Conservation (phyloP, 2,113 vertebrate genomes). For the Lophura nycthemera region DNA sequence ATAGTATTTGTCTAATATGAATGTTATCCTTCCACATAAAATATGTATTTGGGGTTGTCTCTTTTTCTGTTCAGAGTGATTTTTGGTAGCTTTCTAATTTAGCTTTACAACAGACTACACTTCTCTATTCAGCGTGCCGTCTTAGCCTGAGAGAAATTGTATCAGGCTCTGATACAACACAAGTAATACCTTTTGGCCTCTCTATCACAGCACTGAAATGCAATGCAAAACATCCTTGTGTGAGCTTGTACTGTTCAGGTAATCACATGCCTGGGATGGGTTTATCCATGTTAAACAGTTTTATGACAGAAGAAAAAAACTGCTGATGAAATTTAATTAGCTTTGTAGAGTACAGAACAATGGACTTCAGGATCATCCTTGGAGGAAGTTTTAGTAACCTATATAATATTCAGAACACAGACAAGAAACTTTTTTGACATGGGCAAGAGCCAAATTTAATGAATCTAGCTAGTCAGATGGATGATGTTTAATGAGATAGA, state of each 20-base stretch:
- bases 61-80: background rate
- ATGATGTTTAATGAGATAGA: background rate
- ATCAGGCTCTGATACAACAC: background rate
- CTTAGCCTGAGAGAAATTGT: background rate
- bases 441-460: background rate
- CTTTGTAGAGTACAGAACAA: slow-evolving; percentile 5
- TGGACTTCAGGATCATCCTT: background rate
- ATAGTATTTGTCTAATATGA: background rate
- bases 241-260: background rate
- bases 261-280: background rate
- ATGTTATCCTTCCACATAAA: background rate
- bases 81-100: background rate
- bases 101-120: background rate
- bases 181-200: background rate
- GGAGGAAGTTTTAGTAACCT: background rate
- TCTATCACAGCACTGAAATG: background rate
- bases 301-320: background rate
- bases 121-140: background rate
- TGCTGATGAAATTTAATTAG: background rate
- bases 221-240: background rate
- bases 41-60: background rate
- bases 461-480: slow-evolving; percentile 6
- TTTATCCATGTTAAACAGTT: background rate
- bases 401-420: background rate
- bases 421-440: background rate